Evolutionary conservation across 2,797 vertebrate genomes (phyloP).

Genomic region (Cryptoprocta ferox): DNA sequence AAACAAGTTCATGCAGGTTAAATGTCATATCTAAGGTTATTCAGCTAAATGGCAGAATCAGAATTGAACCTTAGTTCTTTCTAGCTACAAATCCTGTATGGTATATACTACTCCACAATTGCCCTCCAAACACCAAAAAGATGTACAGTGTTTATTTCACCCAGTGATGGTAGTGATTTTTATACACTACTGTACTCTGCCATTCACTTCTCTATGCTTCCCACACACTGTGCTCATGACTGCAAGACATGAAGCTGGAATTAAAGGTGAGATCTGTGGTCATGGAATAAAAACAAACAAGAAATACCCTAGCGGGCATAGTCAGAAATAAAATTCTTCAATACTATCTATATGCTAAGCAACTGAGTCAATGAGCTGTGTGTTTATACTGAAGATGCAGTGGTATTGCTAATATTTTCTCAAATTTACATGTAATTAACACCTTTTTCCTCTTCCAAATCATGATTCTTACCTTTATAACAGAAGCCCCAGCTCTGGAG

Average conservation of each 20-base stretch:
- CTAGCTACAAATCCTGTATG: background rate
- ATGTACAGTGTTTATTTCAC: background rate
- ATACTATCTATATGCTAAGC: conserved; percentile 12
- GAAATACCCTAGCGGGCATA: background rate
- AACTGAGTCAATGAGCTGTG: conserved; percentile 44
- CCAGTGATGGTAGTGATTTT: background rate
- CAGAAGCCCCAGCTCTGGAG: conserved; percentile 91
- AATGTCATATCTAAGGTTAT: background rate
- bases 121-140: background rate
- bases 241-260: conserved; percentile 19
- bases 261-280: background rate
- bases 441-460: background rate
- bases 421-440: background rate
- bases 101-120: background rate
- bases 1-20: background rate
- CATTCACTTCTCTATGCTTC: background rate
- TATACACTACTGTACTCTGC: background rate
- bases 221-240: background rate
- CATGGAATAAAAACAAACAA: conserved; percentile 7
- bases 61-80: background rate
- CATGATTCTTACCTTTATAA: conserved; percentile 93
- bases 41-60: conserved; percentile 17
- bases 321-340: conserved; percentile 37
- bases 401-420: conserved; percentile 36
- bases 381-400: conserved; percentile 23